Percentiles rank a stretch among this genome's conserved stretches.
phyloP scores from a whole-genome alignment of 2,113 vertebrate genomes.

The Eleginops maclovinus region DNA sequence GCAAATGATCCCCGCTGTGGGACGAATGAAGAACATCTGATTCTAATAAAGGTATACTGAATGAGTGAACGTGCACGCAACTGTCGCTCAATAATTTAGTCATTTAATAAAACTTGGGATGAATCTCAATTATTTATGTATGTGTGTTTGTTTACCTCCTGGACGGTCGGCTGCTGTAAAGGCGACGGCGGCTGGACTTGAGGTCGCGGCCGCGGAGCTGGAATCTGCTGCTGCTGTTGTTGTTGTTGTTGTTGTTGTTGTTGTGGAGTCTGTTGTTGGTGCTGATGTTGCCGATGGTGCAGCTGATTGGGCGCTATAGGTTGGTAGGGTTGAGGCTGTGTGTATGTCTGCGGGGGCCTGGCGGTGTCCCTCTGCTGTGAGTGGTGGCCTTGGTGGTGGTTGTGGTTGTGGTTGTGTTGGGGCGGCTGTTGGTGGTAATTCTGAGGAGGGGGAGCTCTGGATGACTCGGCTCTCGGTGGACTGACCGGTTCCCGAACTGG shows the following conservation, averaged over 20 bases:
- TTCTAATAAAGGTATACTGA: not conserved
- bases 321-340: constrained; percentile 24
- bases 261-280: constrained; percentile 25
- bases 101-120: not conserved
- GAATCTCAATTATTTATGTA: not conserved
- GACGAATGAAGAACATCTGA: too few species aligned
- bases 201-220: constrained; percentile 39
- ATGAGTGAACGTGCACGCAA: not conserved
- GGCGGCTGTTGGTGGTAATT: constrained; percentile 58
- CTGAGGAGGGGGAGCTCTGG: constrained; percentile 83
- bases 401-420: constrained; percentile 69
- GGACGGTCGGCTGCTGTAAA: constrained; percentile 83
- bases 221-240: constrained; percentile 24
- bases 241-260: too few species aligned
- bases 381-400: constrained; percentile 46
- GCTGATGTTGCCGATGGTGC: constrained; percentile 45
- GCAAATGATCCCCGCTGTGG: too few species aligned
- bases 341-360: constrained; percentile 24
- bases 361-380: constrained; percentile 55
- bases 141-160: constrained; percentile 84
- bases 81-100: not conserved
- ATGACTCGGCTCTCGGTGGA: constrained; percentile 88
- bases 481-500: constrained; percentile 86
- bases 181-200: constrained; percentile 50
- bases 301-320: constrained; percentile 18